Evolutionary conservation across 2,797 vertebrate genomes (phyloP).

Genomic region (Hippocampus kuda): DNA sequence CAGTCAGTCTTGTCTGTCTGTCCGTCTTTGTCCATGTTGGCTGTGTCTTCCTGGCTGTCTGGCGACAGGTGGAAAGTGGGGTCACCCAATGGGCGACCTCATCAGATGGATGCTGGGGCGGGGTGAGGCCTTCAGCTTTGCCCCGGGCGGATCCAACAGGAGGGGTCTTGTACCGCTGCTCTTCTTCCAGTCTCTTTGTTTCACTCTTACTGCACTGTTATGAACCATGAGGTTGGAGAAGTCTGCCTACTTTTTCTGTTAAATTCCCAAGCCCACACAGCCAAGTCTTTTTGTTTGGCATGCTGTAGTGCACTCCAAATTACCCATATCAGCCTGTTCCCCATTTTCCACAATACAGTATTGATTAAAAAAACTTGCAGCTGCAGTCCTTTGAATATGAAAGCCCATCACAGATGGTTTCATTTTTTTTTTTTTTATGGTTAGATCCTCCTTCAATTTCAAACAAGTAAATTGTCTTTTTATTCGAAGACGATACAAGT

Average conservation of each 20-base stretch:
- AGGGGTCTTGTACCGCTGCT: slow-evolving; percentile 56
- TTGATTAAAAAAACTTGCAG: slow-evolving; percentile 16
- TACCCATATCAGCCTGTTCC: slow-evolving; percentile 8
- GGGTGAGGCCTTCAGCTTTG: slow-evolving; percentile 37
- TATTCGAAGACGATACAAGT: not conserved
- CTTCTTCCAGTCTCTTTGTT: slow-evolving; percentile 41
- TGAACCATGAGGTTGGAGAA: slow-evolving; percentile 57
- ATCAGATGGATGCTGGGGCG: slow-evolving; percentile 41
- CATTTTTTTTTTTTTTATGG: not conserved
- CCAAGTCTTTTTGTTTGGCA: slow-evolving; percentile 33
- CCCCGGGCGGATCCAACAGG: slow-evolving; percentile 44
- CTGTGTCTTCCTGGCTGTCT: slow-evolving; percentile 46
- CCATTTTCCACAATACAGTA: slow-evolving; percentile 15
- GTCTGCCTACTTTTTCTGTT: slow-evolving; percentile 27
- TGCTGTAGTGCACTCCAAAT: slow-evolving; percentile 42
- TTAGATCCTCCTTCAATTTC: not conserved
- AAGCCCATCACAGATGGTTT: not conserved
- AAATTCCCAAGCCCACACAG: not conserved
- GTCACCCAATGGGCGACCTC: slow-evolving; percentile 52
- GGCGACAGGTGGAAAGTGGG: slow-evolving; percentile 50
- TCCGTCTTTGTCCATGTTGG: slow-evolving; percentile 60
- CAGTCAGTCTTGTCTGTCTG: slow-evolving; percentile 55
- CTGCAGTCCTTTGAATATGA: slow-evolving; percentile 9
- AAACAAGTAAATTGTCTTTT: not conserved
- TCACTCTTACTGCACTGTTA: slow-evolving; percentile 37